These are phyloP conservation scores for Latrodectus geometricus DNA, from an alignment of 1,140 invertebrate genomes.

Conservation along the genomic window DNA sequence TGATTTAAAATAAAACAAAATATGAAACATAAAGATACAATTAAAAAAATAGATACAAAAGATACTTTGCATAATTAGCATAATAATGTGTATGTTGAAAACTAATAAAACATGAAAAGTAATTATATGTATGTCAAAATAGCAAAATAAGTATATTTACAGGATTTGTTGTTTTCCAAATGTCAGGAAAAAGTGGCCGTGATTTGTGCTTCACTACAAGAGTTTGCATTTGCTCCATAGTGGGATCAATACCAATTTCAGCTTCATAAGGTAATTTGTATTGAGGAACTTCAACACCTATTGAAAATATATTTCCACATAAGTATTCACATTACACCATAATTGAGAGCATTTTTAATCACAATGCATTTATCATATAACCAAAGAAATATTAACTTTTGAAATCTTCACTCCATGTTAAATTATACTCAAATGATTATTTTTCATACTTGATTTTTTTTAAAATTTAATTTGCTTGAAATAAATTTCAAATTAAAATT, in stretches of 20 bases:
- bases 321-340: too few species aligned
- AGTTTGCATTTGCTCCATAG: conserved; percentile 81
- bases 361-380: neutral
- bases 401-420: neutral
- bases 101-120: too few species aligned
- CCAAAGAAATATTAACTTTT: neutral
- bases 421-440: too few species aligned
- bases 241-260: conserved; percentile 81
- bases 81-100: neutral
- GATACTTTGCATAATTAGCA: too few species aligned
- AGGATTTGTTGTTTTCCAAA: conserved; percentile 75
- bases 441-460: neutral
- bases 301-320: neutral
- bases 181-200: conserved; percentile 79
- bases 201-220: conserved; percentile 86
- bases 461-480: too few species aligned
- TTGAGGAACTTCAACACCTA: conserved; percentile 72
- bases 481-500: too few species aligned
- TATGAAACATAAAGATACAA: too few species aligned
- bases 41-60: too few species aligned
- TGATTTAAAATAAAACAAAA: too few species aligned
- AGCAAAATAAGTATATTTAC: conserved; percentile 65
- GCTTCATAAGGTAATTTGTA: conserved; percentile 87
- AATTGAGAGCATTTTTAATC: conserved; percentile 64
- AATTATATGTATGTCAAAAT: neutral